Evolutionary conservation across 2,888 invertebrate species (phyloP), one percentile per base, ranked within the genome.

Genomic region (Cabera pusaria): DNA sequence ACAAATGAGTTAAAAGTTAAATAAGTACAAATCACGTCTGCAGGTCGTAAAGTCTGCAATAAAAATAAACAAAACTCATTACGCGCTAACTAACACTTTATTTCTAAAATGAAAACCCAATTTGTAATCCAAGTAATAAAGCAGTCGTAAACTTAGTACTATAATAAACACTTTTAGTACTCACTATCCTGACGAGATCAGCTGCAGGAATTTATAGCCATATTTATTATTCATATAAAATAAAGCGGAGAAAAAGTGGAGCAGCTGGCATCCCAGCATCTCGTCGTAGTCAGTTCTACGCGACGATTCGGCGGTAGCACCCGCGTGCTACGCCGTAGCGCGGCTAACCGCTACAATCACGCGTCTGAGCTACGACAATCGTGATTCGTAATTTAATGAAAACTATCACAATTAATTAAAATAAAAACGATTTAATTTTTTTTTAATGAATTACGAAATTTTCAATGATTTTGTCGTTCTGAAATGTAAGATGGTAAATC

Each of bases 271-370:
- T 65, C 74, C 59, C 73, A 24, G 49, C 14, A 14, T 14, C 42
- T 42, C 41, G 44, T 44, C 54, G 50, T 48, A 61, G 59, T 45
- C 75, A 78, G 80, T 74, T 49, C 53, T 59, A 56, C 59, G 56
- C 51, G 50, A 52, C 49, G 44, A 38, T 44, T 58, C 56, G 44
- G 49, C 56, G 63, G 58, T 51, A 63, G 44, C 64, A 62, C 68
- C 49, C 73, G 72, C 68, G 69, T 63, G 52, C 31, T 68, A 68
- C 78, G 69, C 44, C 67, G 70, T 69, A 68, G 64, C 61, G 60
- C 58, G 64, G 22, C 41, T 26, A 19, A 10, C 1, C 21, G 31
- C 9, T 40, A 32, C 48, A 37, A 37, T 59, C 67, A 22, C 29
- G 59, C 42, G 34, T 45, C 44, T 57, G 60, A 46, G 37, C 56